Base-by-base conservation (phyloP, 1,140 invertebrate genomes). In the Polyergus mexicanus region DNA sequence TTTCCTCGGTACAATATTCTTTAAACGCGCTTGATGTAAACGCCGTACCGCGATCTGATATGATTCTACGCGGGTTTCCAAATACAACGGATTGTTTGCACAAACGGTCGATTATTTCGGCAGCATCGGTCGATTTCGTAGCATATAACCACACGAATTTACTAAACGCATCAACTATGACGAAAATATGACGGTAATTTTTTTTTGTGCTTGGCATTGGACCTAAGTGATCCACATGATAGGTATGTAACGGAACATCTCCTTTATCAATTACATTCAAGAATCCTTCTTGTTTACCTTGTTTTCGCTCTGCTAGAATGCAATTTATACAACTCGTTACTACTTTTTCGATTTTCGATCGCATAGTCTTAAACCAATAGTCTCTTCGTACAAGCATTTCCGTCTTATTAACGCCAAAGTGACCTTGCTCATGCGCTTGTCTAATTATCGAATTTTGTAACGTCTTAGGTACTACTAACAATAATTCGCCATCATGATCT, bases 151-250 rank as follows among this genome's bases (percentile, higher is more conserved):
- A 28, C 25, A 28, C 25, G 25, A 28, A 28, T 28, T 28, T 28
- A 28, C 25, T 28, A 28, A 28, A 28, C 25, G 25, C 56, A 3
- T 76, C 38, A 2, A 76, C 6, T 19, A 76, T 16, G 1, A 69
- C 72, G 3, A 66, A 35, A 19, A 92, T 60, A 35, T 44, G 16
- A 6, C 19, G 10, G 19, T 76, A 76, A 38, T 32, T 76, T 2
- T 85, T 91, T 89, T 56, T 90, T 19, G 56, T 83, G 51, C 58
- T 90, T 25, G 13, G 85, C 54, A 60, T 68, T 68, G 38, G 38
- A 41, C 38, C 38, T 41, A 41, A 28, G 25, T 28, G 25, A 28
- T 28, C 25, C 25, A 28, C 25, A 28, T 28, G 25, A 28, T 28
- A 28, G 25, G 25, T 28, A 28, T 28, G 25, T 28, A 44, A 11